Evolutionary conservation across 2,888 invertebrate genomes (phyloP).

Genomic region (Lobophora halterata): DNA sequence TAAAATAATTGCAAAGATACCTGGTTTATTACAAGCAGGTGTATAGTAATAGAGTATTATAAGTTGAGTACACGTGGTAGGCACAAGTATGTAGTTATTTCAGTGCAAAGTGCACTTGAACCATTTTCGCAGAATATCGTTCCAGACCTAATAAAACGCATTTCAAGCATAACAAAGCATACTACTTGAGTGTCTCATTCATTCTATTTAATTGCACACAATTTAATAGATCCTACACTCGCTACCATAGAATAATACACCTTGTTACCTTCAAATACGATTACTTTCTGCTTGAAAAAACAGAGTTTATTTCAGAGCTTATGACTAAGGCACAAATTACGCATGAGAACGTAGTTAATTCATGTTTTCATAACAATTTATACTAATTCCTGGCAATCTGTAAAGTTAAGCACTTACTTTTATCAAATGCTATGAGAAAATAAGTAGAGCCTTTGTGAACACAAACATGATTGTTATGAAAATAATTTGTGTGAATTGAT

Average conservation of each 20-base stretch:
- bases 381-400: conserved; percentile 10
- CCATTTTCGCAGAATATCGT: conserved; percentile 12
- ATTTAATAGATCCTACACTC: conserved; percentile 10
- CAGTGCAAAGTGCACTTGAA: conserved; percentile 9
- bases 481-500: too few relatives aligned
- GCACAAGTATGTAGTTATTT: too few relatives aligned
- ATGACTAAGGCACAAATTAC: conserved; percentile 12
- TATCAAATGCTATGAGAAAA: conserved; percentile 3
- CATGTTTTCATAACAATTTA: conserved; percentile 16
- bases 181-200: conserved; percentile 20
- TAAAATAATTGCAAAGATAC: too few relatives aligned
- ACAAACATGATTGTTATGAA: too few relatives aligned
- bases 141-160: conserved; percentile 15
- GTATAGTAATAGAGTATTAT: too few relatives aligned
- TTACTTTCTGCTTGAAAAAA: neutral
- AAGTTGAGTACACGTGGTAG: too few relatives aligned
- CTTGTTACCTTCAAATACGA: neutral
- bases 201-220: conserved; percentile 22
- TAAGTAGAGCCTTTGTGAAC: too few relatives aligned
- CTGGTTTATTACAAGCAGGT: too few relatives aligned
- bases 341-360: conserved; percentile 10
- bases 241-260: conserved; percentile 1
- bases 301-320: conserved; percentile 6
- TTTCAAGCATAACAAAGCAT: conserved; percentile 18
- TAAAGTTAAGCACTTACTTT: conserved; percentile 1